phyloP scores from a whole-genome alignment of 2,113 vertebrate genomes.

The Lepus europaeus region DNA sequence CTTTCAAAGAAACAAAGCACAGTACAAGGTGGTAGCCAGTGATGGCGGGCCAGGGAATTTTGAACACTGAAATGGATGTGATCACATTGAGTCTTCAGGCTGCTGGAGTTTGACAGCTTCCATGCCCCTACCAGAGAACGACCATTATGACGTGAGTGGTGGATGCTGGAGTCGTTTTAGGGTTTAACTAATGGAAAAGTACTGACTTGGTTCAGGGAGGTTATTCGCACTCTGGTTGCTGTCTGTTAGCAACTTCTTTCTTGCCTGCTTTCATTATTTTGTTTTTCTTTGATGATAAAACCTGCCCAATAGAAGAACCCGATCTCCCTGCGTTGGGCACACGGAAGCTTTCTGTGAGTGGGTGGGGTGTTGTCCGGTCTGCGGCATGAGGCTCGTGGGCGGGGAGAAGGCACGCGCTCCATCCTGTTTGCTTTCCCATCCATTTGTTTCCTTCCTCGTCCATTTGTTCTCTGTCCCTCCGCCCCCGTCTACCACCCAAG shows the following conservation, averaged over 20 bases:
- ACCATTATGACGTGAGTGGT: background rate
- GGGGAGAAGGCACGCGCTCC: too few species aligned
- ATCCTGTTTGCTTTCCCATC: background rate
- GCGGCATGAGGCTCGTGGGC: background rate
- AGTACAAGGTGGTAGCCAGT: background rate
- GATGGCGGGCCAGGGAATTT: background rate
- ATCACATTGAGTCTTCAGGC: background rate
- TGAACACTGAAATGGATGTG: background rate
- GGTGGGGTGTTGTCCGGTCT: background rate
- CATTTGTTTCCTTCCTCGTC: background rate
- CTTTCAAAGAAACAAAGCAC: constrained; percentile 26
- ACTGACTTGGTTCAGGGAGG: background rate
- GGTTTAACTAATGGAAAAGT: background rate
- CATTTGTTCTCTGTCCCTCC: background rate
- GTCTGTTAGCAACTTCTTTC: background rate
- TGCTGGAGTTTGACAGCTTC: background rate
- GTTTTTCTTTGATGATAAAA: constrained; percentile 3
- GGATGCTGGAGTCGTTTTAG: background rate
- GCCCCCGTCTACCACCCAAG: too few species aligned
- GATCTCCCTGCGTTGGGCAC: background rate
- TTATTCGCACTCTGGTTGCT: background rate
- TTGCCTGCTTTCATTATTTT: background rate
- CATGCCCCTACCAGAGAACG: background rate
- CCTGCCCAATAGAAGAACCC: background rate
- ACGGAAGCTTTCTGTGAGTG: background rate